Base-by-base conservation (phyloP, 2,888 invertebrate genomes). In the Clistopyga incitator region DNA sequence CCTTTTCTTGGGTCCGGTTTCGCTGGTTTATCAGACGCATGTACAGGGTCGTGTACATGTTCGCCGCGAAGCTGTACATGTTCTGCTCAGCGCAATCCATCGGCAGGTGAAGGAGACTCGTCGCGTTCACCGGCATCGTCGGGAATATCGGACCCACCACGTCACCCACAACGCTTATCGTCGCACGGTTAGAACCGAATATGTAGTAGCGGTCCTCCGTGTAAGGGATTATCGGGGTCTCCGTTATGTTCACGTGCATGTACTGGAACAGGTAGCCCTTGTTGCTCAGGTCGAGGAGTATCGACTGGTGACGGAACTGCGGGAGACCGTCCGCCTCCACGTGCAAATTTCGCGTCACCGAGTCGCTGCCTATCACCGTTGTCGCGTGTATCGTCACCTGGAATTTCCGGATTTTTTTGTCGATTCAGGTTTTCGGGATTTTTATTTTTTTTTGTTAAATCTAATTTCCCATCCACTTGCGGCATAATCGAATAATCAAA, bases 41-140 rank as follows among this genome's bases (percentile, higher is more conserved):
- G 94, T 98, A 98, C 90, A 97, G 94, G 0, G 97, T 96, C 0
- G 98, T 97, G 93, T 98, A 97, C 93, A 99, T 95, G 94, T 98
- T 99, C 18, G 97, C 97, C 0, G 99, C 99, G 94, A 99, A 98
- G 87, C 98, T 98, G 94, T 98, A 99, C 95, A 99, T 97, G 92
- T 98, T 98, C 93, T 98, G 98, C 92, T 99, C 99, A 0, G 97
- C 98, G 0, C 97, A 97, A 91, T 98, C 98, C 97, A 98, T 97
- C 0, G 98, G 98, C 86, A 98, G 90, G 88, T 96, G 94, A 1
- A 98, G 94, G 75, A 98, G 91, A 20, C 97, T 97, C 10, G 97
- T 96, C 0, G 98, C 97, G 90, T 98, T 98, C 8, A 98, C 96
- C 0, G 98, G 98, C 97, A 98, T 98, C 0, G 97, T 97, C 0